phyloP scores from a whole-genome alignment of 2,113 vertebrate species.

The Cephalopholis sonnerati region DNA sequence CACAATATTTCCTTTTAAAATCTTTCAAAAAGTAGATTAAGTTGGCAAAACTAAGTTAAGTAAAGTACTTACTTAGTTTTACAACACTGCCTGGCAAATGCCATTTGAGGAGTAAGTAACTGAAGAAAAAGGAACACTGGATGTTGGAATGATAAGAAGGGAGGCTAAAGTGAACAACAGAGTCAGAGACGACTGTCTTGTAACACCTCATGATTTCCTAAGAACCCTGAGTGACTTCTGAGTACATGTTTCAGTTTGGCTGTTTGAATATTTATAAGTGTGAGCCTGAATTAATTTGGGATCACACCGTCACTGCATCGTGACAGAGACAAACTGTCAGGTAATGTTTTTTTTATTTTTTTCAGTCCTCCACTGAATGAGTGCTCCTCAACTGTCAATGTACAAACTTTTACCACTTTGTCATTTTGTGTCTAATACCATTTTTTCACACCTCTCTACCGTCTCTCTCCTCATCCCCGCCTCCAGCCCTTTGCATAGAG shows the following conservation, averaged over 20 bases:
- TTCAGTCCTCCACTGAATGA: neutral
- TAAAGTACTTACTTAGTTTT: neutral
- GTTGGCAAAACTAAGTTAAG: too few species aligned
- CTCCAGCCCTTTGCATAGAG: constrained; percentile 51
- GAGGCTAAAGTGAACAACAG: neutral
- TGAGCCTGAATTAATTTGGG: constrained; percentile 12
- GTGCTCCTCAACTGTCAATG: neutral
- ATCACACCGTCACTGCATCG: neutral
- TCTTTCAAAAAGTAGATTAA: too few species aligned
- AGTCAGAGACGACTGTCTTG: neutral
- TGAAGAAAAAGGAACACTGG: neutral
- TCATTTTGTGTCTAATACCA: constrained; percentile 41
- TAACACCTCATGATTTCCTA: neutral
- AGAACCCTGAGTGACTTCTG: neutral
- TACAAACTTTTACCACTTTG: constrained; percentile 28
- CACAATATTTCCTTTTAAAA: too few species aligned
- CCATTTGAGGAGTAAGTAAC: neutral
- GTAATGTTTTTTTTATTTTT: neutral
- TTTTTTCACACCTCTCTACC: constrained; percentile 9
- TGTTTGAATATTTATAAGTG: constrained; percentile 39
- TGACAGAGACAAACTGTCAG: neutral
- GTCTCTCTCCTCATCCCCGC: constrained; percentile 23
- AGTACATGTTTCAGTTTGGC: neutral
- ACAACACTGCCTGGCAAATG: neutral
- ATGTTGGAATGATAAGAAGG: neutral